Base-by-base conservation (phyloP, 2,797 vertebrate genomes). In the Muraenolepis orangiensis region DNA sequence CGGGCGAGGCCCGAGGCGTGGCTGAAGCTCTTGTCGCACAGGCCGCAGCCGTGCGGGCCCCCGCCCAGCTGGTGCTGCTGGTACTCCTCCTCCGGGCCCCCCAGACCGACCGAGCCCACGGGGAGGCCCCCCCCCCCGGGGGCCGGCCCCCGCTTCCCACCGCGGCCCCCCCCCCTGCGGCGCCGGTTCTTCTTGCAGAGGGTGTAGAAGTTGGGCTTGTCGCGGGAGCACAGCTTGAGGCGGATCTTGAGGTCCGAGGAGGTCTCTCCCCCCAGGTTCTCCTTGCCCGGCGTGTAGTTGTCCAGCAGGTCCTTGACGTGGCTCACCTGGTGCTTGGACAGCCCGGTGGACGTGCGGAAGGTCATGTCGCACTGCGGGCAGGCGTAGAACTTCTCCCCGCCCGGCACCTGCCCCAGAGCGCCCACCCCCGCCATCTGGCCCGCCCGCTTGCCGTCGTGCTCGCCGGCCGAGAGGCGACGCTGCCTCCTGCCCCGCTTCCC, bases 181-280 rank as follows among this genome's bases (percentile, higher is more conserved):
- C 90, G 91, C 6, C 92, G 91, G 81, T 92, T 93, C 87, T 93
- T 93, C 88, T 93, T 93, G 77, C 93, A 94, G 3, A 94, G 90
- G 0, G 93, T 93, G 88, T 94, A 93, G 81, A 91, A 93, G 85
- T 93, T 94, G 82, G 93, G 93, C 66, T 94, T 93, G 83, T 93
- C 91, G 0, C 91, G 86, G 29, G 93, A 94, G 78, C 93, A 94
- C 71, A 94, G 89, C 87, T 94, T 94, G n/a, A 94, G 90, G 28
- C 93, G 91, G 76, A 94, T 93, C 89, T 93, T 94, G n/a, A 94
- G 90, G 88, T 94, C 92, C 0, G 93, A 93, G 0, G 92, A 92
- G 67, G 26, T 86, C 85, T 93, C 90, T 2, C 79, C 84, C 7
- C 79, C 84, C 7, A 93, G 77, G 74, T 91, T 87, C 81, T 93